A percentile compares a stretch with the other conserved stretches of the same genome.
Evolutionary conservation across 2,888 invertebrate genomes (phyloP).

Genomic region (Nomada hirtipes): DNA sequence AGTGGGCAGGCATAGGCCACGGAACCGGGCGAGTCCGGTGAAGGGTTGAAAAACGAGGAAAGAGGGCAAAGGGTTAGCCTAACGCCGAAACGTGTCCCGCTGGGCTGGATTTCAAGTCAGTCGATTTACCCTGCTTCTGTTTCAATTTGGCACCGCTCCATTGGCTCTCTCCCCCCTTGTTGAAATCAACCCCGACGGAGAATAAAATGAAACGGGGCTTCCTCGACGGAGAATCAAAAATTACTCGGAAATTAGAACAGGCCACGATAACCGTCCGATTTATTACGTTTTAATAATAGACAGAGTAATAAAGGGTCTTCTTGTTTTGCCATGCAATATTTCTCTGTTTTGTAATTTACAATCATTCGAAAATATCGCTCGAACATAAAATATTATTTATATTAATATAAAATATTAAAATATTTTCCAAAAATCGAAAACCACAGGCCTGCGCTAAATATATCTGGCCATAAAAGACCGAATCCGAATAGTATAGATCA

Average conservation of each 20-base stretch:
- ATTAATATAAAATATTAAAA: too few species aligned
- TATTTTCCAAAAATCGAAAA: not conserved
- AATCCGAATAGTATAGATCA: not conserved
- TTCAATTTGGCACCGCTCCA: slow-evolving; percentile 66
- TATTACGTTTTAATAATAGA: too few species aligned
- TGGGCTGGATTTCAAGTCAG: slow-evolving; percentile 51
- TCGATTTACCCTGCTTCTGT: slow-evolving; percentile 59
- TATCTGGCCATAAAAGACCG: not conserved
- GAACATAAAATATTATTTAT: too few species aligned
- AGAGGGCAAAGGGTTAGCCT: slow-evolving; percentile 41
- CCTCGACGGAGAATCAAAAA: not conserved
- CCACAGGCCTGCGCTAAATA: too few species aligned
- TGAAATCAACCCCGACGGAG: slow-evolving; percentile 19
- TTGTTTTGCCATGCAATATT: too few species aligned
- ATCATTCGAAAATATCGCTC: too few species aligned
- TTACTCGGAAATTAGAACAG: not conserved
- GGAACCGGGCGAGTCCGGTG: slow-evolving; percentile 13
- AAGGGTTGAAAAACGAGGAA: slow-evolving; percentile 43
- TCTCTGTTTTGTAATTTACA: too few species aligned
- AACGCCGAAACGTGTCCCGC: slow-evolving; percentile 53
- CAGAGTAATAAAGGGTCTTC: too few species aligned
- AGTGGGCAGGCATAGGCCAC: slow-evolving; percentile 9
- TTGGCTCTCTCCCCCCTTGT: slow-evolving; percentile 28
- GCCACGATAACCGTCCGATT: not conserved
- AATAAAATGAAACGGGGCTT: slow-evolving; percentile 31